Conservation (phyloP, 2,888 invertebrate genomes). For the Drosophila setosimentum region DNA sequence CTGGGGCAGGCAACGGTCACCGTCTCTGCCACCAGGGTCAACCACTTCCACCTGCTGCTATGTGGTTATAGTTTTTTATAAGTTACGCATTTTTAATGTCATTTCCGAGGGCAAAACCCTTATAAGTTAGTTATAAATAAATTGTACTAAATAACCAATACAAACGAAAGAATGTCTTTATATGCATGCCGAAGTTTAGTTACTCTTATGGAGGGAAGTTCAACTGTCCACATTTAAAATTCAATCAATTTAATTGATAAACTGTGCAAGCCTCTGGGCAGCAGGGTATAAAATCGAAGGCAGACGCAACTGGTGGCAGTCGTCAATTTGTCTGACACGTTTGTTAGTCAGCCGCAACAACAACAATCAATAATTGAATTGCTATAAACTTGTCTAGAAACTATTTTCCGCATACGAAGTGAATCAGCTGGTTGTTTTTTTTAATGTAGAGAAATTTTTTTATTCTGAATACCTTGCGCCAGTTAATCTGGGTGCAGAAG, state of each 20-base stretch:
- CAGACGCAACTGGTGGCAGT: constrained; percentile 68
- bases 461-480: constrained; percentile 30
- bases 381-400: constrained; percentile 37
- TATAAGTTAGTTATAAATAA: constrained; percentile 34
- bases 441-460: not conserved
- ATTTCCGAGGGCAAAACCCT: constrained; percentile 29
- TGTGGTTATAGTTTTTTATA: constrained; percentile 11
- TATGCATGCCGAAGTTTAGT: not conserved
- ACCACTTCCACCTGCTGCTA: constrained; percentile 47
- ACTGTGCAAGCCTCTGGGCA: not conserved
- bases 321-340: constrained; percentile 65
- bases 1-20: constrained; percentile 13
- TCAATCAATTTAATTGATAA: not conserved
- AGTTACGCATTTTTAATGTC: constrained; percentile 42
- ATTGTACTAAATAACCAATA: constrained; percentile 9
- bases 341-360: constrained; percentile 13
- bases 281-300: constrained; percentile 5
- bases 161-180: not conserved
- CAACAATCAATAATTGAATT: constrained; percentile 73
- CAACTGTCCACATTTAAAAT: not conserved
- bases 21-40: constrained; percentile 43
- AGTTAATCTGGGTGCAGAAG: constrained; percentile 9
- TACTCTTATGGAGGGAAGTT: not conserved
- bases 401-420: constrained; percentile 27
- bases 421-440: constrained; percentile 65